Evolutionary conservation across 2,888 invertebrate genomes (phyloP), one percentile per base, ranked within the genome.

Genomic region (Leptinotarsa rubiginosa): DNA sequence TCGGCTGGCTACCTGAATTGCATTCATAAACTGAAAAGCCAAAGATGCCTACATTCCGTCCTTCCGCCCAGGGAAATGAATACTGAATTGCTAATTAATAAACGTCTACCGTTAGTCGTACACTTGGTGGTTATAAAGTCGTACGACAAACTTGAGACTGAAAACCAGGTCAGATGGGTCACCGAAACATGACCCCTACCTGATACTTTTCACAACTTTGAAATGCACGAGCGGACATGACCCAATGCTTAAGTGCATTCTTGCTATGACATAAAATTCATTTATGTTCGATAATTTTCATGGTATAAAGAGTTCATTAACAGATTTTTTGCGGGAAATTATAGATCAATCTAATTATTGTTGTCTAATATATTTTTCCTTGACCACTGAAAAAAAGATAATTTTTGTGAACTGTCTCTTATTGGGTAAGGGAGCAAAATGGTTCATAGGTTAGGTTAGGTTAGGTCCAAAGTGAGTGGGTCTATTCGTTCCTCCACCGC

Each of bases 51-150:
- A 69, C 71, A 65, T 22, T 50, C 59, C 49, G 50, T 72, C 66
- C 72, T 72, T 72, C 67, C 72, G 52, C 65, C 22, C 47, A 66
- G 47, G 66, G n/a, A 72, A 72, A 66, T 66, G 72, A 49, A 41
- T 16, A 56, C 72, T 47, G 72, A 72, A 72, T 72, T 54, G 22
- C 56, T 67, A 66, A 72, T 72, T 67, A 72, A 67, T 66, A 49
- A 16, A 47, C 47, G 59, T 59, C 67, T 66, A 72, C 72, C 67
- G 72, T 72, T 72, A 72, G 47, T 54, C 41, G 69, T 25, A 69
- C 41, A 62, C 41, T 62, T 7, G 13, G 18, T 69, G 69, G 47
- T 56, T 69, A 56, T 69, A 31, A 62, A 62, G 62, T 31, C 62
- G n/a, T 62, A 62, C 62, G 69, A 69, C 69, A 47, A 54, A 56